Evolutionary conservation across 1,140 invertebrate genomes (phyloP).

Genomic region (Drosophila virilis): DNA sequence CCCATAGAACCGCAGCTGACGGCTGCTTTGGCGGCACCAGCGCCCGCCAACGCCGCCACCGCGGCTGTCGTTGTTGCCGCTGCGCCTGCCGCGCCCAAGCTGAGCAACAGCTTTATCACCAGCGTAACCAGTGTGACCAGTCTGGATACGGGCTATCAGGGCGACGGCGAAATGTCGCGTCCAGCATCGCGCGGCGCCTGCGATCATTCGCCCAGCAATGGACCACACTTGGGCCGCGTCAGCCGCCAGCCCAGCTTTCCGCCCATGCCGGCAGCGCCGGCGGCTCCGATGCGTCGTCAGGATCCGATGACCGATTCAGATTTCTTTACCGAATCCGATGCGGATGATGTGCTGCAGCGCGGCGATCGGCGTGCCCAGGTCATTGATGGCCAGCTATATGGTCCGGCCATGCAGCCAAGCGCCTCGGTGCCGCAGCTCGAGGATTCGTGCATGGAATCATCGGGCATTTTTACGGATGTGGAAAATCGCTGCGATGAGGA

Average conservation of each 20-base stretch:
- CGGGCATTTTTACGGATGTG: conserved; percentile 93
- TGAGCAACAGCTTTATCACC: conserved; percentile 89
- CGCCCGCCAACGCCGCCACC: conserved; percentile 22
- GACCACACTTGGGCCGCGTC: conserved; percentile 64
- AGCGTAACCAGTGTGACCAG: conserved; percentile 94
- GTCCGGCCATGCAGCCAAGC: conserved; percentile 85
- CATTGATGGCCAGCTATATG: conserved; percentile 93
- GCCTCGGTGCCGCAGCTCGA: conserved; percentile 85
- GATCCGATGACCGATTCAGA: conserved; percentile 95
- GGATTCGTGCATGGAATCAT: conserved; percentile 92
- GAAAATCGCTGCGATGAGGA: conserved; percentile 87
- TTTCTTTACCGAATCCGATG: conserved; percentile 94
- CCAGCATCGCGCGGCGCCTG: conserved; percentile 91
- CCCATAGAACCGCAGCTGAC: conserved; percentile 86
- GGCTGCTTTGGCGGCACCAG: conserved; percentile 55
- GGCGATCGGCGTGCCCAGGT: conserved; percentile 91
- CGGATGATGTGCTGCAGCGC: conserved; percentile 90
- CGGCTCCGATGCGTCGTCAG: conserved; percentile 85
- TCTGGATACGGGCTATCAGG: conserved; percentile 93
- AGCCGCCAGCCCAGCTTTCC: conserved; percentile 79
- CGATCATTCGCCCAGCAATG: conserved; percentile 87
- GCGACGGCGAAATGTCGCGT: conserved; percentile 92
- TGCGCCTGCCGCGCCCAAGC: conserved; percentile 77
- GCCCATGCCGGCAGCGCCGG: conserved; percentile 51
- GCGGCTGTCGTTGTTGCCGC: not conserved